A percentile compares a stretch with the other conserved stretches of the same genome.
Conservation (phyloP, 2,113 vertebrate genomes). For the Lycaon pictus region DNA sequence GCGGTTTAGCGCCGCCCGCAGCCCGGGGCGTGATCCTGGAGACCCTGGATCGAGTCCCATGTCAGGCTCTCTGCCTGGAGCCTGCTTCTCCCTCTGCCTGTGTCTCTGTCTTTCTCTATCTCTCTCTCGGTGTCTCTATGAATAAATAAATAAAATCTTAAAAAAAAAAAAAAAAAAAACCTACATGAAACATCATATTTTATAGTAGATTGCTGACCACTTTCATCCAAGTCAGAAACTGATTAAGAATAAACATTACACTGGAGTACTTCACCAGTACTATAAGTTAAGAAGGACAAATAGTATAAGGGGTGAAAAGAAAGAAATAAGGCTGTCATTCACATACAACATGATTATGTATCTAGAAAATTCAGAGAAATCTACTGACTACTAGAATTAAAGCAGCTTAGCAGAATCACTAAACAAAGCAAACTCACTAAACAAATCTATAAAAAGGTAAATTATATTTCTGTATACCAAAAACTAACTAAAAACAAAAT, state of each 20-base stretch:
- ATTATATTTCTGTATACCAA: background rate
- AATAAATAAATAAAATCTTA: too few species aligned
- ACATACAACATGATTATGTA: background rate
- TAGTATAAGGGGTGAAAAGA: background rate
- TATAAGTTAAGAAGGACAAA: background rate
- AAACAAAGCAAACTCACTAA: background rate
- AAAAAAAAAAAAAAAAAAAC: background rate
- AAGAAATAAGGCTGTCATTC: background rate
- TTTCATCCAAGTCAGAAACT: background rate
- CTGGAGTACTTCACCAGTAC: background rate
- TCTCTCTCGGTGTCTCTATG: too few species aligned
- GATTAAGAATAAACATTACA: background rate
- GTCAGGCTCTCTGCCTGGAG: too few species aligned
- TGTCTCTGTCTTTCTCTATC: too few species aligned
- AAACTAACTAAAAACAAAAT: background rate
- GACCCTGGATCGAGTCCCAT: too few species aligned
- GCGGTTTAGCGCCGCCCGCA: too few species aligned
- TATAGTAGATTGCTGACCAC: background rate
- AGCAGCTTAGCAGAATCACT: background rate
- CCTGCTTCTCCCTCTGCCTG: too few species aligned
- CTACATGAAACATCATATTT: background rate
- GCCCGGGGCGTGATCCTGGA: too few species aligned
- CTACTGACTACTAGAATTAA: background rate
- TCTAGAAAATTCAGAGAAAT: background rate
- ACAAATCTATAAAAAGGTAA: background rate